phyloP scores from a whole-genome alignment of 1,140 invertebrate species.

The Drosophila auraria region DNA sequence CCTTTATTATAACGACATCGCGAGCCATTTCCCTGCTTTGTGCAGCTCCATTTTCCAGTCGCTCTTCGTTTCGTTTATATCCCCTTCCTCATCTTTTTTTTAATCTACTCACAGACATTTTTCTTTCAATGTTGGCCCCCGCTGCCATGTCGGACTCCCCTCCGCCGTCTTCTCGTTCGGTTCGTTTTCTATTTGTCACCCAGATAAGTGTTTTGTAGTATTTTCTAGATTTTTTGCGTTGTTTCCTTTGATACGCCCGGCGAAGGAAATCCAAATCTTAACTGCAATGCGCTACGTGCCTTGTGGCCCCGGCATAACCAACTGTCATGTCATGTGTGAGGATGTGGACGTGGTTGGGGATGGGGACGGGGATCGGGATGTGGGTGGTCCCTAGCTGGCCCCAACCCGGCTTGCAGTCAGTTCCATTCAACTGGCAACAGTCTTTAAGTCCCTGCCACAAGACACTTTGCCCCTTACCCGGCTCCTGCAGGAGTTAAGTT shows the following conservation, averaged over 20 bases:
- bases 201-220: slow-evolving; percentile 82
- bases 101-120: slow-evolving; percentile 79
- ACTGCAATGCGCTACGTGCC: slow-evolving; percentile 81
- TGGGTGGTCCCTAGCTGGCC: slow-evolving; percentile 4
- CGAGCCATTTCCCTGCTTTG: slow-evolving; percentile 74
- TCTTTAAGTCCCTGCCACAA: slow-evolving; percentile 61
- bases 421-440: slow-evolving; percentile 78
- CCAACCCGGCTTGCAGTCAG: slow-evolving; percentile 39
- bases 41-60: slow-evolving; percentile 62
- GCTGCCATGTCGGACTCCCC: slow-evolving; percentile 3
- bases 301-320: slow-evolving; percentile 63
- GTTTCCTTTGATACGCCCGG: slow-evolving; percentile 55
- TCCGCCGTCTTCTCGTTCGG: slow-evolving; percentile 15
- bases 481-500: slow-evolving; percentile 60
- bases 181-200: slow-evolving; percentile 79
- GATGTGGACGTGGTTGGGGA: slow-evolving; percentile 9
- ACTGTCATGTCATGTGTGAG: slow-evolving; percentile 73
- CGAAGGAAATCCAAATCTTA: slow-evolving; percentile 80
- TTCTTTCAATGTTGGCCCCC: slow-evolving; percentile 70
- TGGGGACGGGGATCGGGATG: neutral
- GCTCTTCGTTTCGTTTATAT: slow-evolving; percentile 37
- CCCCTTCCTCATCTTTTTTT: slow-evolving; percentile 49
- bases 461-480: slow-evolving; percentile 8
- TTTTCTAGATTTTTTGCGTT: slow-evolving; percentile 68
- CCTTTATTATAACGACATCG: slow-evolving; percentile 74